These are phyloP conservation scores for Saimiri boliviensis DNA, from an alignment of 2,113 vertebrate genomes.

Conservation along the genomic window DNA sequence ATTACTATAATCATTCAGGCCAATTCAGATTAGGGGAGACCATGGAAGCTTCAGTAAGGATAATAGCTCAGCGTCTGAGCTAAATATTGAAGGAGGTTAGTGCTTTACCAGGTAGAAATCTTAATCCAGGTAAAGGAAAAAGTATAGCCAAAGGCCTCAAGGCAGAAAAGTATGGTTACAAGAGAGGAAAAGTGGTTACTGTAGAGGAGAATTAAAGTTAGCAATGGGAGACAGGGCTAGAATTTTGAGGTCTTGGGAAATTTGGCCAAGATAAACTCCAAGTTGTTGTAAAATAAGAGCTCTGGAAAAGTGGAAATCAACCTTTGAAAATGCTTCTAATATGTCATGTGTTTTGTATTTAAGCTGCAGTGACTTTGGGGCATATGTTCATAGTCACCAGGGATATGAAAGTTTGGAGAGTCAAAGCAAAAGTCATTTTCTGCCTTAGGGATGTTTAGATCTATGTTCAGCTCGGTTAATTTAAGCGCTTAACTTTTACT, in stretches of 20 bases:
- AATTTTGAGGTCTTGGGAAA: neutral
- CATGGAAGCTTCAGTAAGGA: neutral
- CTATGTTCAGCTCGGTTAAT: constrained; percentile 63
- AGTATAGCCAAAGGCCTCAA: neutral
- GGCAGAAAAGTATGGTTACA: neutral
- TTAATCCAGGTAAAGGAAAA: neutral
- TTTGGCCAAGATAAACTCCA: neutral
- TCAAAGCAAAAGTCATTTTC: constrained; percentile 63
- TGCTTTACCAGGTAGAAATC: neutral
- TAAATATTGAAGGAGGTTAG: neutral
- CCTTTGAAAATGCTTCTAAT: constrained; percentile 11
- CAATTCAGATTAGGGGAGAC: neutral
- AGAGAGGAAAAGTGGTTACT: neutral
- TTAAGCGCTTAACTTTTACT: constrained; percentile 67
- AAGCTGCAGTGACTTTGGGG: neutral
- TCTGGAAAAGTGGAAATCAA: constrained; percentile 5
- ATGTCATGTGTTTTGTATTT: constrained; percentile 57
- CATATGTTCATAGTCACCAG: neutral
- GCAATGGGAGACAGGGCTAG: neutral
- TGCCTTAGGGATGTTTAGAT: constrained; percentile 61
- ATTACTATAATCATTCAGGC: neutral
- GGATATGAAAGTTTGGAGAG: constrained; percentile 56
- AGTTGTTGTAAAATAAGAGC: neutral
- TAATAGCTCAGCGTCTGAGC: neutral
- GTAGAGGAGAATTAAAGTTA: neutral